Base-by-base conservation (phyloP, 2,797 vertebrate species). In the Trematocara caparti region DNA sequence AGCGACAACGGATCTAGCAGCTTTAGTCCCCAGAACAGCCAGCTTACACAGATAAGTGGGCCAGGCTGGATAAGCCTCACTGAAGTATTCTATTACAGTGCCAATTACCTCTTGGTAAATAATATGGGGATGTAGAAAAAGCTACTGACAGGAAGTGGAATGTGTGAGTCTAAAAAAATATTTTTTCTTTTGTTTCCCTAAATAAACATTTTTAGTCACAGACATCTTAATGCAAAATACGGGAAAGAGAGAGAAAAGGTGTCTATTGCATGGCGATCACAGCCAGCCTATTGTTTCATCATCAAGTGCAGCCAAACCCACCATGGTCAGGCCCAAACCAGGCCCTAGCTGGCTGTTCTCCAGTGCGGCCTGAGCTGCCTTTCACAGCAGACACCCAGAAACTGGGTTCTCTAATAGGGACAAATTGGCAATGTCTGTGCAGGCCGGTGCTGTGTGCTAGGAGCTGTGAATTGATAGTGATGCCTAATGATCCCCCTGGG, bases 401-500 rank as follows among this genome's bases (percentile, higher is more conserved):
- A 97, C 97, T 95, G 91, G 93, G 90, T 94, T 95, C 97, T 98
- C 97, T 99, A 98, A 98, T 98, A 97, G 97, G 97, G 97, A 98
- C 98, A 99, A 98, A 99, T 98, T 98, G 98, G 97, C 97, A 98
- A 97, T 98, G 98, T 98, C 97, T 97, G 97, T 96, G 97, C 96
- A 89, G 96, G 96, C 97, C 94, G 95, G 96, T 97, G 97, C 96
- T 97, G 96, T 97, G 96, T 95, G 96, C 96, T 97, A 92, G 97
- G 96, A 98, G 97, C 97, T 97, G 97, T 97, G 97, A 98, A 99
- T 98, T 99, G 98, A 98, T 99, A 98, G 97, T 97, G 98, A 99
- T 97, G 97, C 97, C 97, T 99, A 99, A 99, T 99, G 98, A 99
- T 99, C 97, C 97, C 97, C 97, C 97, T 97, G 98, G 97, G 98